Percentiles rank a stretch among this genome's conserved stretches.
Evolutionary conservation across 2,888 invertebrate species (phyloP).

Genomic region (Eupithecia tripunctaria): DNA sequence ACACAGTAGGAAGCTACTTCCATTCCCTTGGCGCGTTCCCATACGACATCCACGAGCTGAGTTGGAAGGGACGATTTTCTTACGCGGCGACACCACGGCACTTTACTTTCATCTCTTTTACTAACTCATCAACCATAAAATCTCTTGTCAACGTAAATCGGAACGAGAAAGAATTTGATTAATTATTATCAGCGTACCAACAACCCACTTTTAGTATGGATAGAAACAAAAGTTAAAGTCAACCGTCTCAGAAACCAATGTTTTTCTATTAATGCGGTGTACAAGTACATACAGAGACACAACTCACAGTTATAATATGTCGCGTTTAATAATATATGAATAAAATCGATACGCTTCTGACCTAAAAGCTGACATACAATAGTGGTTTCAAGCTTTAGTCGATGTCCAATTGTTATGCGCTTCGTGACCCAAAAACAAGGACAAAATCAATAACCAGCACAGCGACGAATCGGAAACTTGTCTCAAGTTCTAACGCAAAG

Average conservation of each 20-base stretch:
- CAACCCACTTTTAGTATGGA: background rate
- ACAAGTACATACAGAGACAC: background rate
- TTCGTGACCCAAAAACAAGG: constrained; percentile 18
- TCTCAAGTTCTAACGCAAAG: constrained; percentile 13
- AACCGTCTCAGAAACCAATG: too few species aligned
- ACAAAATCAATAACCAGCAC: constrained; percentile 17
- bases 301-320: background rate
- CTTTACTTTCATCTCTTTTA: too few species aligned
- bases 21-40: too few species aligned
- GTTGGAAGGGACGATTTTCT: too few species aligned
- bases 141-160: too few species aligned
- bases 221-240: too few species aligned
- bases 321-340: background rate
- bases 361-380: background rate
- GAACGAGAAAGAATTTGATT: background rate
- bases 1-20: too few species aligned
- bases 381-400: background rate
- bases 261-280: too few species aligned
- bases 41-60: too few species aligned
- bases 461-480: constrained; percentile 9
- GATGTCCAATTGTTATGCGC: constrained; percentile 22
- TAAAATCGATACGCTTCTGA: background rate
- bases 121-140: too few species aligned
- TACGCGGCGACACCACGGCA: too few species aligned
- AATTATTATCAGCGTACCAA: background rate